A percentile compares a stretch with the other conserved stretches of the same genome.
Evolutionary conservation across 1,140 invertebrate genomes (phyloP).

Genomic region (Lasaia peninsularis): DNA sequence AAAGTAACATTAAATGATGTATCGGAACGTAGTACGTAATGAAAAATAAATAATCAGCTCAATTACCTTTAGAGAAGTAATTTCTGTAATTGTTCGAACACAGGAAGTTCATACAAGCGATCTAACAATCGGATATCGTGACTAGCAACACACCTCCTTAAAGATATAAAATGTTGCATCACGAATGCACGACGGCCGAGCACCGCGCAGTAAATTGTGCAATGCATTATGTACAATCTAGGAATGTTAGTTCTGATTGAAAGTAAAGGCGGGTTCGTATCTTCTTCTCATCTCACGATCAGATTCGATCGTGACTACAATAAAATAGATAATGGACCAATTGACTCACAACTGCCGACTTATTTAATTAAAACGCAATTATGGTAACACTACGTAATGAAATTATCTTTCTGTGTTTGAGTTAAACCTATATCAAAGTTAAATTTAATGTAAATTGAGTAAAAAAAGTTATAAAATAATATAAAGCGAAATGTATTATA

Average conservation of each 20-base stretch:
- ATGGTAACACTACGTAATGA: neutral
- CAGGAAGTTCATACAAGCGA: constrained; percentile 12
- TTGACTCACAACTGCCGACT: neutral
- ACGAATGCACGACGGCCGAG: constrained; percentile 33
- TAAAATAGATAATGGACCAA: constrained; percentile 9
- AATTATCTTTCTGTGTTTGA: too few species aligned
- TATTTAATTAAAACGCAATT: neutral
- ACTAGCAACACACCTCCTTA: constrained; percentile 43
- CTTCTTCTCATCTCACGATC: constrained; percentile 52
- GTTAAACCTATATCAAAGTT: too few species aligned
- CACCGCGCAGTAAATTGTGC: constrained; percentile 56
- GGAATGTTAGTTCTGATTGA: constrained; percentile 36
- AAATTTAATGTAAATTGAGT: too few species aligned
- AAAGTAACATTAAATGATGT: too few species aligned
- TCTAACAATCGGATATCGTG: constrained; percentile 40
- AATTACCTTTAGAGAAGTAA: neutral
- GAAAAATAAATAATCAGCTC: too few species aligned
- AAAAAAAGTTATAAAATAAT: too few species aligned
- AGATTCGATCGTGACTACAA: constrained; percentile 41
- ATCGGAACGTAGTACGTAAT: too few species aligned
- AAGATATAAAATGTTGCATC: constrained; percentile 41
- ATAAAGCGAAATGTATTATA: too few species aligned
- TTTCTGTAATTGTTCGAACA: neutral
- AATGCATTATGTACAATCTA: constrained; percentile 37
- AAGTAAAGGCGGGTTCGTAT: constrained; percentile 39